Evolutionary conservation across 2,888 invertebrate species (phyloP), one percentile per base, ranked within the genome.

Genomic region (Xestia c-nigrum): DNA sequence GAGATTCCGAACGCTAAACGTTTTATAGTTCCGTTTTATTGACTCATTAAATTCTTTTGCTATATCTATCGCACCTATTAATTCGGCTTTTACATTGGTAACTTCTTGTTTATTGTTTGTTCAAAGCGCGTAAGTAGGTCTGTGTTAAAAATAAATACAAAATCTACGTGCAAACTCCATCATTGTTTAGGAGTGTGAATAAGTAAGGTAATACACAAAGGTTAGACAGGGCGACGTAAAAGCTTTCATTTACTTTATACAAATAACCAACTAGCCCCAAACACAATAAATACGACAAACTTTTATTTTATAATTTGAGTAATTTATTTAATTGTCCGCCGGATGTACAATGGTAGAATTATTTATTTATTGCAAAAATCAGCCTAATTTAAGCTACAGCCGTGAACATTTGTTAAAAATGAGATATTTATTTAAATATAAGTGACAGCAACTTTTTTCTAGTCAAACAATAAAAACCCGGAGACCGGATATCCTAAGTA

Each of bases 21-120:
- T 68, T 84, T 85, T 69, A 69, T 59, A 80, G 59, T 71, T 77
- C 38, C 63, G 67, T 82, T 85, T 81, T 65, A 81, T 82, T 50
- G 76, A 66, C 57, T 69, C 55, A 55, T 72, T 61, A 68, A 80
- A 70, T 55, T 55, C 47, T 31, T 68, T 10, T 52, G 43, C 10
- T 69, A 47, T 47, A 50, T 66, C 55, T 70, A 66, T 70, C 24
- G n/a, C 55, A 50, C 43, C 24, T 66, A 66, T 65, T n/a, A 66
- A 47, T 70, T 64, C 50, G 5, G 43, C 47, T 52, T 78, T 47
- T 66, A 66, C n/a, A 47, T 80, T 79, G 21, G 19, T 64, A 59
- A 79, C 43, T 50, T 46, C 40, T 81, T 52, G n/a, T n/a, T 40
- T 66, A 19, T 40, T 63, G 21, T 55, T 76, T 66, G 12, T 31